Evolutionary conservation across 2,113 vertebrate species (phyloP).

Genomic region (Phoxinus phoxinus): DNA sequence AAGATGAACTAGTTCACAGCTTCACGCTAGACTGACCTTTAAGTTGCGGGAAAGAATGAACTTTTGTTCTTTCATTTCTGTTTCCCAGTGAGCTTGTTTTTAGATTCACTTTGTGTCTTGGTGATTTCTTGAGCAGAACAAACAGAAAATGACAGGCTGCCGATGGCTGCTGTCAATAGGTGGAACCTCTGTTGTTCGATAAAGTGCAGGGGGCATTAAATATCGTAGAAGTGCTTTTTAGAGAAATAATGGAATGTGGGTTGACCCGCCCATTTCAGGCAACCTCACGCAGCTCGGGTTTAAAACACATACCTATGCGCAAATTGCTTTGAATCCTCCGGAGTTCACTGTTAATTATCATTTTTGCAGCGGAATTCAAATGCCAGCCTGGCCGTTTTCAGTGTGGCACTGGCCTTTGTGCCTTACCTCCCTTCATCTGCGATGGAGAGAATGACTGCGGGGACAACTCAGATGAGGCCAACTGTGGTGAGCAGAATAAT

Average conservation of each 20-base stretch:
- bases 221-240: constrained; percentile 32
- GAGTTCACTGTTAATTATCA: constrained; percentile 31
- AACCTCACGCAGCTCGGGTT: neutral
- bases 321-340: constrained; percentile 18
- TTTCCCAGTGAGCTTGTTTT: constrained; percentile 25
- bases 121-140: constrained; percentile 10
- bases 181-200: constrained; percentile 37
- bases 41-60: neutral
- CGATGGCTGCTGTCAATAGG: constrained; percentile 46
- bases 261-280: constrained; percentile 33
- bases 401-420: constrained; percentile 95
- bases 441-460: constrained; percentile 98
- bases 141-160: constrained; percentile 48
- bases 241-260: constrained; percentile 33
- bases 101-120: neutral
- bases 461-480: constrained; percentile 96
- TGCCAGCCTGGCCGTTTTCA: constrained; percentile 97
- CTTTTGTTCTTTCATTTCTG: neutral
- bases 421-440: constrained; percentile 96
- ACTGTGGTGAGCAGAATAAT: constrained; percentile 84
- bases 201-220: constrained; percentile 49
- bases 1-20: neutral
- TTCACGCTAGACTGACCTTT: neutral
- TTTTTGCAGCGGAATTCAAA: constrained; percentile 91
- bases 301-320: constrained; percentile 31